Base-by-base conservation (phyloP, 2,113 vertebrate genomes). In the Ictalurus punctatus region DNA sequence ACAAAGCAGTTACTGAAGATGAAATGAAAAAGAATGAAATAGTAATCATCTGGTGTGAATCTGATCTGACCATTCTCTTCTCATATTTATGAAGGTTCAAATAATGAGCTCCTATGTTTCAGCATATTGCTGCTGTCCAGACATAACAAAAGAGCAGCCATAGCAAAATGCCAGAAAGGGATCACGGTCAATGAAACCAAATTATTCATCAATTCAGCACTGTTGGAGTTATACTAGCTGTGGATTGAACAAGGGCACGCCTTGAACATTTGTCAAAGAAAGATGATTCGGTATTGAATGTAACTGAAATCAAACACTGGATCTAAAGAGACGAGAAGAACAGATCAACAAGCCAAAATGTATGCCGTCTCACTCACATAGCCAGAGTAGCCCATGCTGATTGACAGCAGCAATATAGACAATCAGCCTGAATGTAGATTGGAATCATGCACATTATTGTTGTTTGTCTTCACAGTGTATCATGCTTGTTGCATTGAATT, bases 221-320 rank as follows among this genome's bases (percentile, higher is more conserved):
- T 71, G 79, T n/a, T 69, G 65, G 82, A 58, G 3, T 78, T 87
- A 54, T 69, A 74, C 54, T 87, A 58, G 37, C 48, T 81, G 84
- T 85, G 79, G 78, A 86, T 83, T 89, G 89, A 89, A 90, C 44
- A 54, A 82, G 44, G 17, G 52, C 81, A 71, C 80, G 69, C 86
- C 34, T 78, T 1, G 65, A 34, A 69, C 12, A 54, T 69, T 54
- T 69, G 27, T 65, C 59, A 84, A 84, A 63, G 13, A 25, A 65
- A 79, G 1, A 86, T 74, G 19, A 58, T 30, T 44, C 44, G 23
- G 9, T 86, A 61, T 44, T 61, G 4, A 76, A 3, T 27, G 25
- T 44, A 56, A 54, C 21, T 86, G 71, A 61, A n/a, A 12, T 44
- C 85, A 76, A 7, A 86, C 27, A 67, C 6, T 76, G 12, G 63